Evolutionary conservation across 1,140 invertebrate species (phyloP).

Genomic region (Spodoptera frugiperda): DNA sequence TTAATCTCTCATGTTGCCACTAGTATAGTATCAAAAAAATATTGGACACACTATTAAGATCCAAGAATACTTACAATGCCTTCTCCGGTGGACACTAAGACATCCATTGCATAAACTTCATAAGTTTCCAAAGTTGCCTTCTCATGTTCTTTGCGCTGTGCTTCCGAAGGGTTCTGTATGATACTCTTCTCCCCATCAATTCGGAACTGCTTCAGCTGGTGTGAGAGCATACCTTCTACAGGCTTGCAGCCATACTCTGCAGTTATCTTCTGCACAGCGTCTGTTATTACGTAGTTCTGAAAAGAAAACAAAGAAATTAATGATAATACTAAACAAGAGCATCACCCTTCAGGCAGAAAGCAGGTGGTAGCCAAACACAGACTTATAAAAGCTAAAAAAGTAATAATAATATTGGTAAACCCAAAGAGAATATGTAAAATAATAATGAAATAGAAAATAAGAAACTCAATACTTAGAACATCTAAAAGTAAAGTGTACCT

Average conservation of each 20-base stretch:
- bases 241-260: conserved; percentile 98
- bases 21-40: too few relatives aligned
- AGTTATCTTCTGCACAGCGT: conserved; percentile 97
- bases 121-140: conserved; percentile 98
- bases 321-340: background rate
- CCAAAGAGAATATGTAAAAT: too few relatives aligned
- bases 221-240: conserved; percentile 99
- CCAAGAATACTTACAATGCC: conserved; percentile 71
- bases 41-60: too few relatives aligned
- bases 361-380: too few relatives aligned
- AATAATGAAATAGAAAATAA: too few relatives aligned
- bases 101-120: conserved; percentile 99
- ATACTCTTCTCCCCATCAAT: conserved; percentile 99
- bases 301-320: conserved; percentile 62
- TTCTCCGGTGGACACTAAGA: conserved; percentile 94
- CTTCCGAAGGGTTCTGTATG: conserved; percentile 97
- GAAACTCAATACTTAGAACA: background rate
- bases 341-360: too few relatives aligned
- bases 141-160: conserved; percentile 99
- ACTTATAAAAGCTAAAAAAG: too few relatives aligned
- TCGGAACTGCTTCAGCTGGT: conserved; percentile 98
- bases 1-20: too few relatives aligned
- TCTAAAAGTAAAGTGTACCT: conserved; percentile 85
- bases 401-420: too few relatives aligned
- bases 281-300: conserved; percentile 96